Conservation (phyloP, 2,797 vertebrate genomes). For the Epinephelus malabaricus region DNA sequence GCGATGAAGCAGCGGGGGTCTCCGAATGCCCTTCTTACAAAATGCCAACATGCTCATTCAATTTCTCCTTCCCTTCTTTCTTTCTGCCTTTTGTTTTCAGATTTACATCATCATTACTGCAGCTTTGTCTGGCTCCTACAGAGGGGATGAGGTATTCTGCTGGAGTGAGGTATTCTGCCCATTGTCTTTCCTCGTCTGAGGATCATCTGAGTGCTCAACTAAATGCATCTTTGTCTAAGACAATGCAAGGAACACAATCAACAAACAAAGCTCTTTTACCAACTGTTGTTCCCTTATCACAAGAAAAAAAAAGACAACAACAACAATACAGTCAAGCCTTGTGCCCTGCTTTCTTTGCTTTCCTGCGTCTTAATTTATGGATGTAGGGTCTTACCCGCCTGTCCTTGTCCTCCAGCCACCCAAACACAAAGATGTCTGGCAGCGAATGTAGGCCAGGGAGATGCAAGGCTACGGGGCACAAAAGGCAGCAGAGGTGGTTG, state of each 20-base stretch:
- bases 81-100: conserved; percentile 70
- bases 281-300: conserved; percentile 56
- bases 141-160: conserved; percentile 46
- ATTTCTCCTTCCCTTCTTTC: conserved; percentile 48
- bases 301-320: not conserved
- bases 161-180: conserved; percentile 54
- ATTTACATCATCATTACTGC: conserved; percentile 71
- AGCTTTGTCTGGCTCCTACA: conserved; percentile 57
- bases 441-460: conserved; percentile 70
- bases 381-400: conserved; percentile 36
- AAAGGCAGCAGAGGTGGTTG: conserved; percentile 51
- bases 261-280: conserved; percentile 58
- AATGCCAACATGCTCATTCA: conserved; percentile 72
- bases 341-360: conserved; percentile 54
- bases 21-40: conserved; percentile 66
- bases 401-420: conserved; percentile 39
- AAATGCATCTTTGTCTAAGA: conserved; percentile 69
- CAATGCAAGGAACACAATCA: conserved; percentile 50
- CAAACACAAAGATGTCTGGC: conserved; percentile 71
- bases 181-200: conserved; percentile 62
- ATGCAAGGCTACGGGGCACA: conserved; percentile 40
- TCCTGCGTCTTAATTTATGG: conserved; percentile 63
- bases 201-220: conserved; percentile 56
- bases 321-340: conserved; percentile 54
- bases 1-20: conserved; percentile 56